Conservation (phyloP, 2,888 invertebrate species). For the Choreutis nemorana region DNA sequence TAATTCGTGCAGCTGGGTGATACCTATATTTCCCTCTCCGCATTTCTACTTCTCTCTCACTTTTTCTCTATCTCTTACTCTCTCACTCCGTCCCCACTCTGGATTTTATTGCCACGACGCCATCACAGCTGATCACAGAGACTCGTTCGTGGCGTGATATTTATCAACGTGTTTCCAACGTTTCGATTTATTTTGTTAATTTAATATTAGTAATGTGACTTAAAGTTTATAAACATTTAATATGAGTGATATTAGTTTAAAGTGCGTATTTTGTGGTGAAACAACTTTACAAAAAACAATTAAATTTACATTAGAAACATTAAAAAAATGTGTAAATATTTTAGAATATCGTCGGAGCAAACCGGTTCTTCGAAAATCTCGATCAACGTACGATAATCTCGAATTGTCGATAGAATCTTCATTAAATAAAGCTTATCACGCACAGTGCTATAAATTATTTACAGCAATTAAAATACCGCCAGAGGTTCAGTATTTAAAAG, state of each 20-base stretch:
- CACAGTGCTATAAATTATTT: conserved; percentile 16
- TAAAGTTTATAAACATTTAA: too few species aligned
- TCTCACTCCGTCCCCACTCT: not conserved
- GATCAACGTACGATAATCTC: conserved; percentile 11
- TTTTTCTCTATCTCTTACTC: not conserved
- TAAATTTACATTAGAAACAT: conserved; percentile 12
- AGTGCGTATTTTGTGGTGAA: conserved; percentile 13
- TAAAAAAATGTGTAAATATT: conserved; percentile 13
- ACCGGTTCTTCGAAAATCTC: conserved; percentile 14
- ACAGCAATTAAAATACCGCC: conserved; percentile 12
- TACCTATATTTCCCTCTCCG: too few species aligned
- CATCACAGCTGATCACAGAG: not conserved
- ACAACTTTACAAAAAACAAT: conserved; percentile 11
- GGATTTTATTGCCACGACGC: not conserved
- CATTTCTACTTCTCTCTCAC: not conserved
- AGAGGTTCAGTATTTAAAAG: conserved; percentile 10
- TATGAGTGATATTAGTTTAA: conserved; percentile 13
- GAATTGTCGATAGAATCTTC: conserved; percentile 14
- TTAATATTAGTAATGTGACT: conserved; percentile 11
- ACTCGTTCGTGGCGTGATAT: not conserved
- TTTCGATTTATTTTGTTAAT: conserved; percentile 6
- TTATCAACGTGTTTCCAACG: conserved; percentile 5
- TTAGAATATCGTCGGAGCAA: conserved; percentile 15
- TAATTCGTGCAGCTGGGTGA: too few species aligned
- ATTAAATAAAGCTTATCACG: conserved; percentile 14